A percentile compares a stretch with the other conserved stretches of the same genome.
Evolutionary conservation across 2,888 invertebrate genomes (phyloP).

Genomic region (Synergus itoensis): DNA sequence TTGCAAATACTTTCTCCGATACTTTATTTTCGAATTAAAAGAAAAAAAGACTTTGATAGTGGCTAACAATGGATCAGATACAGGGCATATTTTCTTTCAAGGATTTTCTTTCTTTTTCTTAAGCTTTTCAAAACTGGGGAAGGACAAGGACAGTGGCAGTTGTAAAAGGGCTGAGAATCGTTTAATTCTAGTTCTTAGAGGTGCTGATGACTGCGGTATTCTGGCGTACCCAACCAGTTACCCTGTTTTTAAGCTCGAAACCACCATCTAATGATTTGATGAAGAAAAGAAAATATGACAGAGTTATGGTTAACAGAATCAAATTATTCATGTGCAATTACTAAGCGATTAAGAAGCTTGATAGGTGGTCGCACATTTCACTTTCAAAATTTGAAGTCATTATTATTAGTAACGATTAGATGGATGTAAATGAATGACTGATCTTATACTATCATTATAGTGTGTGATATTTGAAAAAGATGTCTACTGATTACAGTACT

Average conservation of each 20-base stretch:
- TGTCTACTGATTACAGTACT: not conserved
- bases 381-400: not conserved
- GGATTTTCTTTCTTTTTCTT: slow-evolving; percentile 16
- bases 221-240: slow-evolving; percentile 34
- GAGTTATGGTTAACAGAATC: slow-evolving; percentile 21
- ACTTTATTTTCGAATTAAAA: slow-evolving; percentile 1
- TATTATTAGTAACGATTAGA: slow-evolving; percentile 41
- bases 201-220: slow-evolving; percentile 14
- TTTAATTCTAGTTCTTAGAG: slow-evolving; percentile 28
- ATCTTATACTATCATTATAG: not conserved
- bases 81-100: not conserved
- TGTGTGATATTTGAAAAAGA: not conserved
- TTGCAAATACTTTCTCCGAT: slow-evolving; percentile 42
- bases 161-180: slow-evolving; percentile 8
- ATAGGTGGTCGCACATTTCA: not conserved
- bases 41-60: slow-evolving; percentile 6
- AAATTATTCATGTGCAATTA: slow-evolving; percentile 35
- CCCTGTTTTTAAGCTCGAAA: not conserved
- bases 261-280: slow-evolving; percentile 10
- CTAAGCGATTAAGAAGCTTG: slow-evolving; percentile 11
- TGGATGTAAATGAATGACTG: slow-evolving; percentile 41
- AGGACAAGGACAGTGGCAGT: slow-evolving; percentile 30
- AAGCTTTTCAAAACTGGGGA: slow-evolving; percentile 14
- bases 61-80: slow-evolving; percentile 22
- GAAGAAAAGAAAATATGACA: slow-evolving; percentile 10